A percentile compares a stretch with the other conserved stretches of the same genome.
Evolutionary conservation across 1,140 invertebrate species (phyloP).

Genomic region (Listronotus bonariensis): DNA sequence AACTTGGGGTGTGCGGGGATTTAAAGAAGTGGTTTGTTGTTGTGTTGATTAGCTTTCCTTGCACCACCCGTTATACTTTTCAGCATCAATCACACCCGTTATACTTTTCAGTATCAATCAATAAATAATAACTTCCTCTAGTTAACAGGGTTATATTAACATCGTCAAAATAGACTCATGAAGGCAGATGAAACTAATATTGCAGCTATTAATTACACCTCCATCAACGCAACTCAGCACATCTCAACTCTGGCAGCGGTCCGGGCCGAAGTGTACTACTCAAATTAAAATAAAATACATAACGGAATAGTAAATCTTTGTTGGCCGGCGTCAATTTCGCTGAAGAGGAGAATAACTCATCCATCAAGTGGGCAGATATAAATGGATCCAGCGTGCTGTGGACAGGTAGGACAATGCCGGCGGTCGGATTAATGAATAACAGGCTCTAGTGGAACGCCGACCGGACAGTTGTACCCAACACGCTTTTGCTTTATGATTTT

Average conservation of each 20-base stretch:
- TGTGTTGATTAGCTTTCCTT: too few relatives aligned
- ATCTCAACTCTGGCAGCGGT: constrained; percentile 8
- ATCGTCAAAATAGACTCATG: too few relatives aligned
- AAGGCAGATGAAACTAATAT: too few relatives aligned
- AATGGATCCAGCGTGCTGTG: constrained; percentile 45
- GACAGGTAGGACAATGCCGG: constrained; percentile 50
- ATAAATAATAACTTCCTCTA: too few relatives aligned
- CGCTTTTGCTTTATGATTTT: constrained; percentile 38
- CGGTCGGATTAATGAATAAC: constrained; percentile 46
- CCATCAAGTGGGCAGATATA: constrained; percentile 49
- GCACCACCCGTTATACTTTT: too few relatives aligned
- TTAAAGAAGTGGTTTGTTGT: too few relatives aligned
- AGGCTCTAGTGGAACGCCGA: constrained; percentile 29
- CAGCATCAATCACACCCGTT: too few relatives aligned
- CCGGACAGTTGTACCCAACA: constrained; percentile 30
- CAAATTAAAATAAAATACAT: constrained; percentile 39
- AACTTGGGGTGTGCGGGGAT: too few relatives aligned
- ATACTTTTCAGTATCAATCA: too few relatives aligned
- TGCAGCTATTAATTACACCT: constrained; percentile 26
- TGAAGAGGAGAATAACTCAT: constrained; percentile 50
- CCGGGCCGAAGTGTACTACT: constrained; percentile 11
- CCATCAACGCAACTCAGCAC: constrained; percentile 10
- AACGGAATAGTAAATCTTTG: constrained; percentile 38
- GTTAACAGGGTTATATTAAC: too few relatives aligned
- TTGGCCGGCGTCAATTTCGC: constrained; percentile 42